phyloP scores from a whole-genome alignment of 2,797 vertebrate species.

The Cryptoprocta ferox region DNA sequence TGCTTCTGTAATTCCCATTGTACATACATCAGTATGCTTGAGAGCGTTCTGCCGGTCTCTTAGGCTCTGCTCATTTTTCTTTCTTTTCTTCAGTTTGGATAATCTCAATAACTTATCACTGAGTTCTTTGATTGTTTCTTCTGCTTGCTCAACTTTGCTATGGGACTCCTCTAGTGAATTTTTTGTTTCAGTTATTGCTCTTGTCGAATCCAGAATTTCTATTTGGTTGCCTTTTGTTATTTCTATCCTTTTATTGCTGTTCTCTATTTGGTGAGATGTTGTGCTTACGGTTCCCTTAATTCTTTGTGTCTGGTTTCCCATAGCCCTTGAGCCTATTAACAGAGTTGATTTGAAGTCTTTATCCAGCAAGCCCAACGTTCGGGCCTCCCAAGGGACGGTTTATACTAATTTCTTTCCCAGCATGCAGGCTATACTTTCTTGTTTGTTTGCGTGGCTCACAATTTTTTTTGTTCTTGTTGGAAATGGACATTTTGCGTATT shows the following conservation, averaged over 20 bases:
- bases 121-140: not conserved
- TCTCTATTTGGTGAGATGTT: not conserved
- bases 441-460: not conserved
- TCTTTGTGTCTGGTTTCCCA: not conserved
- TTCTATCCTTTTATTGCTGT: not conserved
- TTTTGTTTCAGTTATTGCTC: not conserved
- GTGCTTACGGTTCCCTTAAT: too few species aligned
- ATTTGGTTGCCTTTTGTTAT: not conserved
- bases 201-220: not conserved
- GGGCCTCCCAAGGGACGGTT: too few species aligned
- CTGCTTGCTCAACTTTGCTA: not conserved
- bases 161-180: too few species aligned
- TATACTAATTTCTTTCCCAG: fast-evolving
- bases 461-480: not conserved
- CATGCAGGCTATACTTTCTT: not conserved
- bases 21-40: too few species aligned
- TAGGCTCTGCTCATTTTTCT: not conserved
- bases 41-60: not conserved
- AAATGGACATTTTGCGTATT: not conserved
- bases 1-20: not conserved
- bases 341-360: not conserved
- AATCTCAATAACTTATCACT: not conserved
- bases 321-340: not conserved
- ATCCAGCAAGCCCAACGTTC: not conserved
- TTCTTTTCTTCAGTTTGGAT: not conserved